These are phyloP conservation scores for Picathartes gymnocephalus DNA, from an alignment of 2,113 vertebrate species.

Conservation along the genomic window DNA sequence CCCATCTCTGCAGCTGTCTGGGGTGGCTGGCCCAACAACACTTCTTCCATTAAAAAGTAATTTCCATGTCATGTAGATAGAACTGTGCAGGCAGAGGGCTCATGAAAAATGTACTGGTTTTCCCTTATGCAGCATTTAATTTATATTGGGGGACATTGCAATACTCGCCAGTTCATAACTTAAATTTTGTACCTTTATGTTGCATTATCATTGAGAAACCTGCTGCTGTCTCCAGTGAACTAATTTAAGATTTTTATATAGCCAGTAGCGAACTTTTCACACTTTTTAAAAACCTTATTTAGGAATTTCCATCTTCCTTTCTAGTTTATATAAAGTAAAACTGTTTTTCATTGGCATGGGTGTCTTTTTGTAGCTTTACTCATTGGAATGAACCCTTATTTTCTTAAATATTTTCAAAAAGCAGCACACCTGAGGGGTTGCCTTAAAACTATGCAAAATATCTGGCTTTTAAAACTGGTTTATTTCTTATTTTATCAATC, in stretches of 20 bases:
- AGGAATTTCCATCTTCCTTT: neutral
- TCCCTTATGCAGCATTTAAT: neutral
- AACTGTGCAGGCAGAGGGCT: neutral
- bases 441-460: neutral
- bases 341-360: neutral
- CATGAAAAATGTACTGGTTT: neutral
- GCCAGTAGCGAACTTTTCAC: neutral
- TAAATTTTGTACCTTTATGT: neutral
- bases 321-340: neutral
- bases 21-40: neutral
- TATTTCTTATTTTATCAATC: neutral
- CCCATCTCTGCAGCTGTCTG: neutral
- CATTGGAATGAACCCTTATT: neutral
- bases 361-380: neutral
- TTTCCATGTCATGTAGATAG: fast-evolving
- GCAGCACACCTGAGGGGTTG: neutral
- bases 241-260: neutral
- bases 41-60: neutral
- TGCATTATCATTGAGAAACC: neutral
- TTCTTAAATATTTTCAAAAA: neutral
- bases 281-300: neutral
- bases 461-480: neutral
- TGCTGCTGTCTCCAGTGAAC: neutral
- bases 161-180: neutral
- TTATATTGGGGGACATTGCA: neutral